Conservation (phyloP, 2,113 vertebrate species). For the Fregetta grallaria region DNA sequence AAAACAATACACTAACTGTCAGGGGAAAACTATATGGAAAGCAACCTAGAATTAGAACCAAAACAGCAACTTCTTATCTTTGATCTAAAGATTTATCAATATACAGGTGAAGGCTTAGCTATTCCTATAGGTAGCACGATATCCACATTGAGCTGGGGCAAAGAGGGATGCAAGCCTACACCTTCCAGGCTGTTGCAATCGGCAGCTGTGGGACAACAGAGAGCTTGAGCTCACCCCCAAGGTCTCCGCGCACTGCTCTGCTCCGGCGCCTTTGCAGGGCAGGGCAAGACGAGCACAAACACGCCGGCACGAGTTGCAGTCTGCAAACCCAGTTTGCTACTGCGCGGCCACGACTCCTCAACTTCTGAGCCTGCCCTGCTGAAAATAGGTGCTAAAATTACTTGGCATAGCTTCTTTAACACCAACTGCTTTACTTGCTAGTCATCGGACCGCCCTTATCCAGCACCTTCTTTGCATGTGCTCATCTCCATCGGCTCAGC, state of each 20-base stretch:
- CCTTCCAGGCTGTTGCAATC: background rate
- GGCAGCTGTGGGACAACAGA: accelerated
- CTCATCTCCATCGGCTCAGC: background rate
- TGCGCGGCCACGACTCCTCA: accelerated
- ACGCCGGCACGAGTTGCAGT: accelerated
- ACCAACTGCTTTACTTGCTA: too few relatives aligned
- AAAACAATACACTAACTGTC: background rate
- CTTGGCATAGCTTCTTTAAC: background rate
- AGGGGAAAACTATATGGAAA: background rate
- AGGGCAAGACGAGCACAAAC: too few relatives aligned
- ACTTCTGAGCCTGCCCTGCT: background rate
- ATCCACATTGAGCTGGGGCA: too few relatives aligned
- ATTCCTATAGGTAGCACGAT: accelerated
- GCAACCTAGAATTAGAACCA: background rate
- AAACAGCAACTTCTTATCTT: background rate
- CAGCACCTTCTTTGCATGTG: background rate
- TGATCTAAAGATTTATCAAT: background rate
- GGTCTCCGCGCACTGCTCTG: background rate
- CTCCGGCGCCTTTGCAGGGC: background rate
- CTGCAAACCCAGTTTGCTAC: background rate
- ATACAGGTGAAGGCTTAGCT: background rate
- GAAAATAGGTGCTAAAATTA: background rate
- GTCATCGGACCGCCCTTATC: accelerated
- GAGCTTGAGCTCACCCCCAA: background rate
- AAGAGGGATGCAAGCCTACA: background rate